Percentiles rank a stretch among this genome's conserved stretches.
Evolutionary conservation across 30 jellyfish, hydroid and myxozoan species (phyloP).

Genomic region (Hydractinia symbiolongicarpus): DNA sequence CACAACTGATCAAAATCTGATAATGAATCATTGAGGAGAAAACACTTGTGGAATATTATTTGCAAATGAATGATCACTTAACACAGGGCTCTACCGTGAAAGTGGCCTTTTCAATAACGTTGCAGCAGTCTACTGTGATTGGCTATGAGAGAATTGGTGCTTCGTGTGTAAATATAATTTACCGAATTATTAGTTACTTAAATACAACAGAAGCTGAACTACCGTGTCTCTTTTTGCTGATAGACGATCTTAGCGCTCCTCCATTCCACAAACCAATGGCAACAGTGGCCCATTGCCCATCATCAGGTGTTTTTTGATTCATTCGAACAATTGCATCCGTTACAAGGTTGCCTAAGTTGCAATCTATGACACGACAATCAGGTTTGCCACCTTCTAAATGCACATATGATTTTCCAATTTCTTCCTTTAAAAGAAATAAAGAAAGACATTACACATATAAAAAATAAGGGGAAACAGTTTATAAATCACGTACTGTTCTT

Average conservation of each 20-base stretch:
- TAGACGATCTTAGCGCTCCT: constrained; percentile 75
- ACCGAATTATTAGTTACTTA: no score
- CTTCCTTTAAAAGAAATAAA: constrained; percentile 30
- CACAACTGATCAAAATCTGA: no score
- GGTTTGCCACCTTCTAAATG: constrained; percentile 66
- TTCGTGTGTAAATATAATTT: no score
- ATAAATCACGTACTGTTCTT: not conserved
- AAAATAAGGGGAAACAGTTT: not conserved
- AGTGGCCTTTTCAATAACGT: no score
- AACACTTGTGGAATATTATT: no score
- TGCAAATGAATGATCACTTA: no score
- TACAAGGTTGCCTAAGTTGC: constrained; percentile 85
- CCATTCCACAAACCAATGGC: constrained; percentile 83
- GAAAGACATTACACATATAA: not conserved
- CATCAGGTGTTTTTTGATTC: constrained; percentile 54
- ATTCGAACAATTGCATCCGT: constrained; percentile 74
- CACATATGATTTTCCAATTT: constrained; percentile 72
- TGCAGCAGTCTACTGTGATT: no score
- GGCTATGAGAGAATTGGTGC: no score
- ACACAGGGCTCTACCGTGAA: no score
- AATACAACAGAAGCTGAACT: not conserved
- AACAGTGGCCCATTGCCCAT: constrained; percentile 71
- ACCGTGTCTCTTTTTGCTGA: constrained; percentile 67
- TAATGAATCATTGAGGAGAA: no score
- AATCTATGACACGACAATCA: constrained; percentile 68